phyloP scores from a whole-genome alignment of 2,797 vertebrate species.

The Acanthurus tractus region DNA sequence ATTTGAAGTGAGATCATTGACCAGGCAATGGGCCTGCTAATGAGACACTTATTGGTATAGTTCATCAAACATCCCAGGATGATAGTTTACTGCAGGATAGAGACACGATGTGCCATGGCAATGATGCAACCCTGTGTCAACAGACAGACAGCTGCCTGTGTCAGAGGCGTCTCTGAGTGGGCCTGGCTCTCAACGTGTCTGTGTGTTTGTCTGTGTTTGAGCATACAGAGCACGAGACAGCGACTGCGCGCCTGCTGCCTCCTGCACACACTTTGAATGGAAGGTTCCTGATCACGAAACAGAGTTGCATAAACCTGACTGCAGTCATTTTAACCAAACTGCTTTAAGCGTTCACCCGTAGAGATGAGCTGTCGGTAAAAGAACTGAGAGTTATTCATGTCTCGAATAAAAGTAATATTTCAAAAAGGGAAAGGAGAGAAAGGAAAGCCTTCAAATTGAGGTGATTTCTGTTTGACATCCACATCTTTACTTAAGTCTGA shows the following conservation, averaged over 20 bases:
- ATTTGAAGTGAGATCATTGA: conserved; percentile 68
- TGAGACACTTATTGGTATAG: conserved; percentile 64
- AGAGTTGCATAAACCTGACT: not conserved
- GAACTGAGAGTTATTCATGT: not conserved
- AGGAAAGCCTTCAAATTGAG: too few species aligned
- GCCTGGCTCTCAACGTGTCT: not conserved
- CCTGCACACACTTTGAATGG: not conserved
- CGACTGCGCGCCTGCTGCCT: not conserved
- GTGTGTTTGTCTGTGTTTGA: too few species aligned
- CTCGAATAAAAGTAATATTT: too few species aligned
- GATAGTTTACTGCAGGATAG: not conserved
- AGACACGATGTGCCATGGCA: not conserved
- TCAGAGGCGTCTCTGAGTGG: not conserved
- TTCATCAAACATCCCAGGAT: conserved; percentile 20
- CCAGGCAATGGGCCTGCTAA: conserved; percentile 68
- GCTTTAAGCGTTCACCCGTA: not conserved
- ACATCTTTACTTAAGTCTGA: too few species aligned
- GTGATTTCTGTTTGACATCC: too few species aligned
- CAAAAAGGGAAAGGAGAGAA: too few species aligned
- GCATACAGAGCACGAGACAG: not conserved
- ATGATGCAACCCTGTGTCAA: conserved; percentile 47
- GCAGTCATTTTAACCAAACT: not conserved
- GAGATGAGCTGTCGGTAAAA: not conserved
- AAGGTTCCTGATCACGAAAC: not conserved
- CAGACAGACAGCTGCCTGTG: conserved; percentile 30